Conservation (phyloP, 2,797 vertebrate genomes). For the Leptoclinus maculatus region DNA sequence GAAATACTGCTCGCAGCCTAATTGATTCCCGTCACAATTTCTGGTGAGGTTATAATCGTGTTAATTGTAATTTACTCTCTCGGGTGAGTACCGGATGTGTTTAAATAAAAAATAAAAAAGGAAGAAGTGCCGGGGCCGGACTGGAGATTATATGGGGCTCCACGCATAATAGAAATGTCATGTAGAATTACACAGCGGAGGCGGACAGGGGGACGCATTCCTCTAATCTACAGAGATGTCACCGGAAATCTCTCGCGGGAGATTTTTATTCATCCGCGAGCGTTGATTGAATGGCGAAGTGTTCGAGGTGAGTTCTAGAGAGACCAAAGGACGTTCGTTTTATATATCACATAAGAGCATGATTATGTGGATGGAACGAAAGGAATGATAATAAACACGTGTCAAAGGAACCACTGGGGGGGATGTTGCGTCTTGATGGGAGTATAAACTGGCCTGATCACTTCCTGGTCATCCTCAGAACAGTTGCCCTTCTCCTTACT, state of each 20-base stretch:
- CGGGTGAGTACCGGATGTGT: slow-evolving; percentile 84
- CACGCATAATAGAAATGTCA: slow-evolving; percentile 82
- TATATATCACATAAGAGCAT: not conserved
- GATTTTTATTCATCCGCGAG: slow-evolving; percentile 17
- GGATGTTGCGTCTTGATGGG: slow-evolving; percentile 30
- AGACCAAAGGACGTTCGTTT: slow-evolving; percentile 7
- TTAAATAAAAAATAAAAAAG: slow-evolving; percentile 78
- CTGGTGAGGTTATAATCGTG: slow-evolving; percentile 92
- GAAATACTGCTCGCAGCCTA: slow-evolving; percentile 89
- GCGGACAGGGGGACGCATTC: slow-evolving; percentile 51
- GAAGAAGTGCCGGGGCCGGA: slow-evolving; percentile 65
- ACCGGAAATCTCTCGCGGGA: slow-evolving; percentile 26
- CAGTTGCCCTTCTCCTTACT: slow-evolving; percentile 29
- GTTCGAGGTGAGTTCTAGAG: not conserved
- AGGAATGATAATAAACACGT: not conserved
- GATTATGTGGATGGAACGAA: not conserved
- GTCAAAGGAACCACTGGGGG: not conserved
- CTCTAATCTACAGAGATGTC: slow-evolving; percentile 68
- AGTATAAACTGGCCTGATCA: slow-evolving; percentile 34
- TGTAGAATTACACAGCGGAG: slow-evolving; percentile 79
- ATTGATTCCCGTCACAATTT: slow-evolving; percentile 95
- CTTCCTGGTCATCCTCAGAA: slow-evolving; percentile 48
- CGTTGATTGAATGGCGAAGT: slow-evolving; percentile 25
- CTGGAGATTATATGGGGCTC: slow-evolving; percentile 79
- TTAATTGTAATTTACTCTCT: slow-evolving; percentile 93